Base-by-base conservation (phyloP, 1,140 invertebrate species). In the Subanguina moxae region DNA sequence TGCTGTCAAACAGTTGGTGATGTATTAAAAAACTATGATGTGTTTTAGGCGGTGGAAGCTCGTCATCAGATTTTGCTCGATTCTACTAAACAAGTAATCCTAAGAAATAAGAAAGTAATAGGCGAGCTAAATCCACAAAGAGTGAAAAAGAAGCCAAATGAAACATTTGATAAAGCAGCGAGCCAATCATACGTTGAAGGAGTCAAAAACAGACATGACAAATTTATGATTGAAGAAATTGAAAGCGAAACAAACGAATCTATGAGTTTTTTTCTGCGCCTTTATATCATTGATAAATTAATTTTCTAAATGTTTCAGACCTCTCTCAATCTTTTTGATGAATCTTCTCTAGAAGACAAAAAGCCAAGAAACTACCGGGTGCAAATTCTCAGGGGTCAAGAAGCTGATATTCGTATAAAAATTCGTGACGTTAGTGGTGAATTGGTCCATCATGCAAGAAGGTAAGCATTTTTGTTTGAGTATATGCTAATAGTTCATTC, bases 331-430 rank as follows among this genome's bases (percentile, higher is more conserved):
- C 28, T 28, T 61, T n/a, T 5, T 61, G 58, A 61, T 3, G 21
- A 61, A 25, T n/a, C 27, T n/a, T 61, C 38, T 21, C 19, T 30
- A 8, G n/a, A 15, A 1, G 27, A 19, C n/a, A 57, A 70, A 43
- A 45, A 21, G 21, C 63, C 65, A 7, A 65, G 68, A 15, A 70
- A 70, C 68, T 70, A 56, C 58, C 57, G 59, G 38, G 68, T 66
- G 1, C 68, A 70, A 59, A 61, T 70, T 38, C 30, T 70, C 25
- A 52, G 59, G 28, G 68, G 68, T 42, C 19, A 68, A 46, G 23
- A 23, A 27, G 57, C 52, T 46, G 68, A 70, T 9, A 45, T 70
- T 38, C 65, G 45, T 13, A 52, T 70, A 17, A 38, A 45, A 23
- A 56, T 43, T 5, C 28, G 59, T 1, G 68, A 70, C 56, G 25